Base-by-base conservation (phyloP, 2,888 invertebrate genomes). In the Eubasilissa splendida region DNA sequence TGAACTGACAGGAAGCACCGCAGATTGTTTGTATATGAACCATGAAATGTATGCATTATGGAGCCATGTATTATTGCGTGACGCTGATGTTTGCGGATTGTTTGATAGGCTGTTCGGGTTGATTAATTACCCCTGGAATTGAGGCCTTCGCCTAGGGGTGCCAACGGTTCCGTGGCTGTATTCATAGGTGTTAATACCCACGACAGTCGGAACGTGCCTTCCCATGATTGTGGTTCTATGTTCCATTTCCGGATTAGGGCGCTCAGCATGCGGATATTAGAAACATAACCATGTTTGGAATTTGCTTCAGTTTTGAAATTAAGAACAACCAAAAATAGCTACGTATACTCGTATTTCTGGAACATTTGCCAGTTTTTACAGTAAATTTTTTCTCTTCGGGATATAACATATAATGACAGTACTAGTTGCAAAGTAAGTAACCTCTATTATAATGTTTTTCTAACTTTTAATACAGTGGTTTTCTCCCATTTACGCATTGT, bases 51-150 rank as follows among this genome's bases (percentile, higher is more conserved):
- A 42, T 42, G 42, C 42, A 42, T 42, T 42, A 42, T 42, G 42
- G 42, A 42, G 42, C 42, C 42, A 42, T 42, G 42, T 42, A 42
- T 42, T 42, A 42, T 42, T 42, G 58, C 71, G 54, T 73, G 71
- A 73, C 56, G 71, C 56, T 73, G 71, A 73, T 56, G 31, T 73
- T 65, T 58, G 71, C 71, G 71, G 58, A 56, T 73, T 73, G 71
- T 73, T 73, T 73, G 71, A 73, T 73, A 12, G 71, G 42, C 71
- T n/a, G 58, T 3, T 56, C n/a, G 56, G 58, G 33, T 73, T 73
- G 71, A 73, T 73, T 73, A 73, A 73, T 73, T 73, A 56, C 56
- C 71, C 71, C 42, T 8, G 58, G 12, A 31, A 56, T 22, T 42
- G 42, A 42, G 12, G 10, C 33, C n/a, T 42, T 54, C 54, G 54